Conservation (phyloP, 92 coral and sea anemone species). For the Umimayanthus kanabou region DNA sequence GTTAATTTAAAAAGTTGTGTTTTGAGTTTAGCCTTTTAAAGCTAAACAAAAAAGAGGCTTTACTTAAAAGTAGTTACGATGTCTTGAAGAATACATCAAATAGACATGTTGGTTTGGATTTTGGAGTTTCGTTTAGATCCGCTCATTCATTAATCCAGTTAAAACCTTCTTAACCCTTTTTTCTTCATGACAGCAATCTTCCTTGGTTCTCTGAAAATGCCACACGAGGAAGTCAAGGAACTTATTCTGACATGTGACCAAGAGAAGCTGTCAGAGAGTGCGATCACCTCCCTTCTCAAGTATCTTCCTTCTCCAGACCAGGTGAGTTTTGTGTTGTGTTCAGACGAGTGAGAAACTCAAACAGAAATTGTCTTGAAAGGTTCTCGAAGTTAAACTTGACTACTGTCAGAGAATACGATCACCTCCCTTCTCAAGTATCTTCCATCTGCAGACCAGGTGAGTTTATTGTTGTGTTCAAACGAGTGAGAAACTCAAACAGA, state of each 20-base stretch:
- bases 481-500: neutral
- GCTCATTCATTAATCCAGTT: neutral
- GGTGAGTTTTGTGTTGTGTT: conserved; percentile 48
- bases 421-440: conserved; percentile 90
- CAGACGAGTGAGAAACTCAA: neutral
- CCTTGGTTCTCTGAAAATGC: conserved; percentile 90
- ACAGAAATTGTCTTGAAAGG: neutral
- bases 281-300: conserved; percentile 86
- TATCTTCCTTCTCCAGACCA: conserved; percentile 94
- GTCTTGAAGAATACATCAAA: neutral
- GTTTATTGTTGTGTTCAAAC: neutral
- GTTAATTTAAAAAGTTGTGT: too few species aligned
- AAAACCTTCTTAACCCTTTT: neutral
- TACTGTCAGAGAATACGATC: conserved; percentile 70
- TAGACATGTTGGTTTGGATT: neutral
- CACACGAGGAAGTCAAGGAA: conserved; percentile 74
- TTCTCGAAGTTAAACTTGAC: neutral
- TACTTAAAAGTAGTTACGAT: too few species aligned
- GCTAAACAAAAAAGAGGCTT: too few species aligned
- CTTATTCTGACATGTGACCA: conserved; percentile 88
- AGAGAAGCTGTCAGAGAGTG: conserved; percentile 81
- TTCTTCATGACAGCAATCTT: conserved; percentile 77
- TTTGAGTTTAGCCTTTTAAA: too few species aligned
- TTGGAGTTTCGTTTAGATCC: too few species aligned
- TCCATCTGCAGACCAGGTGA: conserved; percentile 92